Evolutionary conservation across 2,888 invertebrate species (phyloP).

Genomic region (Polyommatus iphigenia): DNA sequence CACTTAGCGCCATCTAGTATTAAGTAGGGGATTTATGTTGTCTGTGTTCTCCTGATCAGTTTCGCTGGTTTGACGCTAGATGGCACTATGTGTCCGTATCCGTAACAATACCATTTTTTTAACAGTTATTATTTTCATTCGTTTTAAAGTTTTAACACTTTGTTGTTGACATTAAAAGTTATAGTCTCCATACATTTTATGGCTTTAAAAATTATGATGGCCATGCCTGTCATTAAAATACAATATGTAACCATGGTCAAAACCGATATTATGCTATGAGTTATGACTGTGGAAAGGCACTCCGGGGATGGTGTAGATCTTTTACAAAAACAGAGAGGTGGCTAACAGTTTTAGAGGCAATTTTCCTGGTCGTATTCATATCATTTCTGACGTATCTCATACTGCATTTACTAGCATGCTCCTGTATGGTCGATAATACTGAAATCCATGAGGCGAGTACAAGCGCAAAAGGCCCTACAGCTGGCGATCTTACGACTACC

Average conservation of each 20-base stretch:
- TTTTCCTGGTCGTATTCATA: conserved; percentile 54
- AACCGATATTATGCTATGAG: conserved; percentile 54
- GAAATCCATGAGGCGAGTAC: not conserved
- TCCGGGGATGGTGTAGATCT: conserved; percentile 63
- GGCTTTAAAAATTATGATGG: not conserved
- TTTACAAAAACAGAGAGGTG: conserved; percentile 60
- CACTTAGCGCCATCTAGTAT: no score
- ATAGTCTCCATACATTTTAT: not conserved
- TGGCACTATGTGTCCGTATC: no score
- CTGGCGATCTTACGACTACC: not conserved
- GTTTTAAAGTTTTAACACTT: no score
- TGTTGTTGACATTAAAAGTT: no score
- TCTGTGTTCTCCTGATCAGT: no score
- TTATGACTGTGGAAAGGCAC: conserved; percentile 57
- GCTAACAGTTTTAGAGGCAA: conserved; percentile 52
- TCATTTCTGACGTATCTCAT: conserved; percentile 56
- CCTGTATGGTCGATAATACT: conserved; percentile 12
- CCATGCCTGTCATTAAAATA: conserved; percentile 12
- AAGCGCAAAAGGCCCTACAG: not conserved
- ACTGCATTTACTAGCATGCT: conserved; percentile 58
- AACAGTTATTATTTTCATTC: no score
- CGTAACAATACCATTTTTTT: no score
- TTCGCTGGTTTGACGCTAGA: no score
- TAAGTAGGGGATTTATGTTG: no score
- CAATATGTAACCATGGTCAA: not conserved